Evolutionary conservation across 2,888 invertebrate species (phyloP), one percentile per base, ranked within the genome.

Genomic region (Drosophila eohydei): DNA sequence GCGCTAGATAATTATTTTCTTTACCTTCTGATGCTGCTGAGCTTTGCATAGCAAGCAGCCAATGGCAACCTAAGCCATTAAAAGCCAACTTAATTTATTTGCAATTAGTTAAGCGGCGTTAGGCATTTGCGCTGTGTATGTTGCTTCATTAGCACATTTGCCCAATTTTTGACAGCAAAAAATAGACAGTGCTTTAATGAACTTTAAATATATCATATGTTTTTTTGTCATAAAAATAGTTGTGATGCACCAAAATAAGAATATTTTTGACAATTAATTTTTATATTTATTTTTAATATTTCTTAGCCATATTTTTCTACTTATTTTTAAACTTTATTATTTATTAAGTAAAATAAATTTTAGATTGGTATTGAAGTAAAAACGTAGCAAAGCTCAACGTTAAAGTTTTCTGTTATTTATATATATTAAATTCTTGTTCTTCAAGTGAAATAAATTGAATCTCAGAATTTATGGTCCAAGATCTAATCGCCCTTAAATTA

Each of bases 11-110:
- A 78, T 69, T 70, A 65, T 78, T 82, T 73, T 56, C 41, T 64
- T 68, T 73, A 61, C 67, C 73, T 71, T 65, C 66, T 14, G 38
- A 62, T 61, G 54, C 7, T 12, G 44, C 38, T 51, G 40, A 48
- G 62, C 58, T 78, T 66, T 65, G 69, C 68, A 66, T 70, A 46
- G 59, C 26, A 36, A 60, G 36, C 67, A 43, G 21, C 50, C 50
- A 21, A 34, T 38, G 40, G 68, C 46, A 34, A 55, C 58, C 62
- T 70, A 67, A 68, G 71, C 86, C 83, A 88, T 84, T 88, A 80
- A 83, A 75, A 65, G 78, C 83, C 68, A 70, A 77, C 84, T 78
- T 87, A 87, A 87, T 87, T 89, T 89, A 87, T 89, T 89, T 87
- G 86, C 86, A 87, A 87, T 87, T 87, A 89, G 89, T 74, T 48